A percentile compares a stretch with the other conserved stretches of the same genome.
Evolutionary conservation across 2,888 invertebrate genomes (phyloP).

Genomic region (Heliconius cydno): DNA sequence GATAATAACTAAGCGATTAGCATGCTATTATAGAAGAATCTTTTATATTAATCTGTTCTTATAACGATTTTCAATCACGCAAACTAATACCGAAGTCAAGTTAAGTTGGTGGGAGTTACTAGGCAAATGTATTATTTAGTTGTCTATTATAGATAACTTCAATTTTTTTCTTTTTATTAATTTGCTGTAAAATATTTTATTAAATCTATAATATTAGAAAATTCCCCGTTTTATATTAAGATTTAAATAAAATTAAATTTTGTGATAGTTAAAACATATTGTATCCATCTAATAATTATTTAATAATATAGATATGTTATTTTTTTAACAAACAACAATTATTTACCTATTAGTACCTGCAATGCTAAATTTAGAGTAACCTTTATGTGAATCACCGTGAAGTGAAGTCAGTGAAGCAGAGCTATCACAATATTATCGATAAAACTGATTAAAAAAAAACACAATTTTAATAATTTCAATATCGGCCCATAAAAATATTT

Average conservation of each 20-base stretch:
- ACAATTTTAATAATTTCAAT: background rate
- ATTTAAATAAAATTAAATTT: too few species aligned
- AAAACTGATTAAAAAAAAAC: background rate
- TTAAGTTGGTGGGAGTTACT: background rate
- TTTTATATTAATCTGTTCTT: conserved; percentile 25
- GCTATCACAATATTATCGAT: background rate
- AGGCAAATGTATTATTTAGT: too few species aligned
- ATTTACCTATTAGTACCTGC: too few species aligned
- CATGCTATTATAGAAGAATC: conserved; percentile 26
- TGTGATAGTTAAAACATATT: too few species aligned
- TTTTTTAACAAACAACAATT: too few species aligned
- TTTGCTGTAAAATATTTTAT: background rate
- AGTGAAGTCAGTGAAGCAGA: too few species aligned
- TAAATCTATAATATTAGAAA: background rate
- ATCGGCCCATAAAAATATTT: background rate
- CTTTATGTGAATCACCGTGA: background rate
- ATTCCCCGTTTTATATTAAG: background rate
- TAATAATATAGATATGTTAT: too few species aligned
- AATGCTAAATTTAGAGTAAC: background rate
- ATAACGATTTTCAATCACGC: conserved; percentile 31
- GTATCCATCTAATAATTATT: too few species aligned
- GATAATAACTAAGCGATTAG: conserved; percentile 18
- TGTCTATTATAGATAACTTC: background rate
- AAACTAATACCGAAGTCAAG: background rate
- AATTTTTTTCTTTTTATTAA: background rate